These are phyloP conservation scores for Cyanoderma ruficeps DNA, from an alignment of 2,113 vertebrate genomes.

Conservation along the genomic window DNA sequence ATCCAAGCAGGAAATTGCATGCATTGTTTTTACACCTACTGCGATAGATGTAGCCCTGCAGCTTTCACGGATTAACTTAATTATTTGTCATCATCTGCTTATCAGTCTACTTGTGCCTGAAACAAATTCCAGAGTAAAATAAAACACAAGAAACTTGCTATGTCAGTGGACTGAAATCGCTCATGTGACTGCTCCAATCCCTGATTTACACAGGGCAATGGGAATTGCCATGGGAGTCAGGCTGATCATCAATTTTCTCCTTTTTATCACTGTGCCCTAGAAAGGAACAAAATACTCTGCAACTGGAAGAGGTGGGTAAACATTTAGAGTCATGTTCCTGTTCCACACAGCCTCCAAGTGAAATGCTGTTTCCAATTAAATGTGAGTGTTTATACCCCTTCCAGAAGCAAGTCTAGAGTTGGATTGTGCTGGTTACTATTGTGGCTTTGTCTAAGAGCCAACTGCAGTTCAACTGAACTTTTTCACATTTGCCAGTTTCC, in stretches of 20 bases:
- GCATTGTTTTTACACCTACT: not conserved
- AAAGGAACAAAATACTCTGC: not conserved
- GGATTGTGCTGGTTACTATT: not conserved
- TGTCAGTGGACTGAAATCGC: not conserved
- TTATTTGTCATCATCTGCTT: constrained; percentile 3
- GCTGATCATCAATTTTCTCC: not conserved
- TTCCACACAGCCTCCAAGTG: not conserved
- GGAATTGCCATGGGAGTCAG: not conserved
- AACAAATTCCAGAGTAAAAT: not conserved
- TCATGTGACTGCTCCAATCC: not conserved
- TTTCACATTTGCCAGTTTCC: not conserved
- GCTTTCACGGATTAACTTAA: constrained; percentile 11
- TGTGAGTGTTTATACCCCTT: not conserved
- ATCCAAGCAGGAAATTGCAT: not conserved
- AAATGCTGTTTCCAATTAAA: not conserved
- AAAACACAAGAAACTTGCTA: not conserved
- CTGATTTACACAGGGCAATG: not conserved
- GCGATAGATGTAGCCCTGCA: not conserved
- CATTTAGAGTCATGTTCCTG: not conserved
- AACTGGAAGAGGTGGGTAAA: not conserved
- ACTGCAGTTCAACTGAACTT: not conserved
- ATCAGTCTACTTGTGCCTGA: not conserved
- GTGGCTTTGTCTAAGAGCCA: not conserved
- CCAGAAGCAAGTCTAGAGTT: not conserved
- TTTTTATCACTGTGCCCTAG: not conserved